Base-by-base conservation (phyloP, 2,113 vertebrate genomes). In the Vicugna pacos region DNA sequence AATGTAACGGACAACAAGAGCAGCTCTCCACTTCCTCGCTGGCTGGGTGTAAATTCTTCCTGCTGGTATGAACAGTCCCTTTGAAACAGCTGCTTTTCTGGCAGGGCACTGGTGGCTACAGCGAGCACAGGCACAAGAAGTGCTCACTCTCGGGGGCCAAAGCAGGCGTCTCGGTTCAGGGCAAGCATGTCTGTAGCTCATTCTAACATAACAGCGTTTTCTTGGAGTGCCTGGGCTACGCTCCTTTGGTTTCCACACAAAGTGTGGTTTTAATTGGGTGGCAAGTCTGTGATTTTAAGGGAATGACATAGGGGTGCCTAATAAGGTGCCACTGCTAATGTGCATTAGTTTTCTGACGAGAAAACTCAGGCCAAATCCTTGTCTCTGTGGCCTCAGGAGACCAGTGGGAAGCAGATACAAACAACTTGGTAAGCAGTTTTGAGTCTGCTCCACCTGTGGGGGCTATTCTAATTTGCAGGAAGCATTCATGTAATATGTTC, bases 391-490 rank as follows among this genome's bases (percentile, higher is more conserved):
- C 83, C 95, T 93, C 92, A 14, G 83, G 97, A 97, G 76, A 96
- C 89, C 65, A 69, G 30, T 35, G 84, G 84, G 87, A 95, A 80
- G 35, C 11, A 82, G 94, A 82, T 52, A 87, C 92, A 97, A 94
- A 92, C 94, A 96, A 97, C 80, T 60, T 82, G 85, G 80, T 94
- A 86, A 96, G 95, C 92, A 93, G 79, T 95, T 97, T 83, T 90
- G 75, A 96, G 90, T 90, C 83, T 65, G 22, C 62, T 95, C 86
- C 32, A 88, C 96, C 60, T 94, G 35, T 85, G 82, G 92, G 75
- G 97, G 84, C 81, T 82, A 73, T 92, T 95, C 81, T 96, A 97
- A 97, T 95, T 95, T 97, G 83, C 93, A 92, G 56, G 79, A 95
- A 88, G 88, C 83, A 65, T 90, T 93, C 69, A 19, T 87, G 79